Conservation (phyloP, 1,140 invertebrate species). For the Penaeus vannamei region DNA sequence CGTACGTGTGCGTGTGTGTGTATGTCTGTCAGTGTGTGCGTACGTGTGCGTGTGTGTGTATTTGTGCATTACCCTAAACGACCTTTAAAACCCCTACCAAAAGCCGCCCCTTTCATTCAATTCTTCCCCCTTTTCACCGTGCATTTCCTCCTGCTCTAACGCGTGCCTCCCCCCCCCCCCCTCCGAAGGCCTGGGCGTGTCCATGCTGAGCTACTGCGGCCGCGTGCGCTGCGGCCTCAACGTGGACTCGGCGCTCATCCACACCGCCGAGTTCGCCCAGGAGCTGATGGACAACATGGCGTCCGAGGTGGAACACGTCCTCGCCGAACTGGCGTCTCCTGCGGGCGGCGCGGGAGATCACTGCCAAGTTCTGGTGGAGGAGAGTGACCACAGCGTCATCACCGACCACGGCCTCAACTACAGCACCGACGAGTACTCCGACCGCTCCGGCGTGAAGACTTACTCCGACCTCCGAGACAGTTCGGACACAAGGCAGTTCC, state of each 20-base stretch:
- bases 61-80: too few relatives aligned
- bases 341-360: not conserved
- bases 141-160: too few relatives aligned
- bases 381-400: not conserved
- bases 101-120: too few relatives aligned
- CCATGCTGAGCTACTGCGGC: constrained; percentile 51
- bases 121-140: too few relatives aligned
- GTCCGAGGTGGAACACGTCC: not conserved
- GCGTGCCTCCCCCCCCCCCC: not conserved
- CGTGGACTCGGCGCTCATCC: constrained; percentile 46
- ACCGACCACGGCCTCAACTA: not conserved
- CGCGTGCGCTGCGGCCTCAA: constrained; percentile 38
- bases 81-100: too few relatives aligned
- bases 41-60: too few relatives aligned
- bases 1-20: too few relatives aligned
- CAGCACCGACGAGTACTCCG: not conserved
- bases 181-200: constrained; percentile 47
- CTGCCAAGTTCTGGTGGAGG: not conserved
- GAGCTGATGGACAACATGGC: constrained; percentile 21
- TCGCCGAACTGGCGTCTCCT: not conserved
- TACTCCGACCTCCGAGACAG: not conserved
- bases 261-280: not conserved
- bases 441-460: not conserved
- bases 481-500: not conserved
- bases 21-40: too few relatives aligned